Evolutionary conservation across 2,797 vertebrate genomes (phyloP).

Genomic region (Apodemus agrarius): DNA sequence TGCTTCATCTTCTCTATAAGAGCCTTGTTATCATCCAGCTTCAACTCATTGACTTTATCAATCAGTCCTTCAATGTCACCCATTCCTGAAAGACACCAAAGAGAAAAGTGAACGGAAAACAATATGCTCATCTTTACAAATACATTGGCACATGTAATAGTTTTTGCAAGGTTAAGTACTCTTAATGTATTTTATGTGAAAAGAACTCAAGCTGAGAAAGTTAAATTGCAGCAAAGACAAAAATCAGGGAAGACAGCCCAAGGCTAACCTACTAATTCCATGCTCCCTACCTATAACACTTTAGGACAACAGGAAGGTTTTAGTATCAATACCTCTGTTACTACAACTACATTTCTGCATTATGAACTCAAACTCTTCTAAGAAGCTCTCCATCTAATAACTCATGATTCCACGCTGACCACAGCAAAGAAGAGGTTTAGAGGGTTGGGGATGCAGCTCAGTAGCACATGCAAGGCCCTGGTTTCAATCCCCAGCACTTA

Average conservation of each 20-base stretch:
- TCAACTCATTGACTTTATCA: constrained; percentile 98
- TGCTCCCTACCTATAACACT: neutral
- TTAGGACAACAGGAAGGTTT: neutral
- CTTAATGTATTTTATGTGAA: constrained; percentile 31
- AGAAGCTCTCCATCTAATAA: neutral
- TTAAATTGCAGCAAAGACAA: neutral
- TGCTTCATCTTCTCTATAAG: constrained; percentile 99
- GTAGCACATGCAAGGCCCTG: neutral
- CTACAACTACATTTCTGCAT: neutral
- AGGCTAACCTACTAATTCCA: constrained; percentile 26
- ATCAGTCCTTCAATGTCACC: constrained; percentile 99
- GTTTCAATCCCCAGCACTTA: too few relatives aligned
- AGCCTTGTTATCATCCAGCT: constrained; percentile 98
- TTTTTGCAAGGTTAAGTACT: neutral
- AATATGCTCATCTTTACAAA: constrained; percentile 48
- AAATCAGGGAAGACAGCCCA: neutral
- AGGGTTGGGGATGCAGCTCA: neutral
- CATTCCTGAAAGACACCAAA: constrained; percentile 91
- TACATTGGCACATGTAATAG: constrained; percentile 9
- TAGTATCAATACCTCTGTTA: neutral
- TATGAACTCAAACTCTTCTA: constrained; percentile 44
- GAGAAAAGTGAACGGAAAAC: constrained; percentile 39
- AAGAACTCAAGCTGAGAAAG: constrained; percentile 9
- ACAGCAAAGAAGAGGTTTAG: neutral
- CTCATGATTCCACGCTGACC: constrained; percentile 13